Percentiles rank a stretch among this genome's conserved stretches.
Evolutionary conservation across 2,113 vertebrate species (phyloP).

Genomic region (Plecotus auritus): DNA sequence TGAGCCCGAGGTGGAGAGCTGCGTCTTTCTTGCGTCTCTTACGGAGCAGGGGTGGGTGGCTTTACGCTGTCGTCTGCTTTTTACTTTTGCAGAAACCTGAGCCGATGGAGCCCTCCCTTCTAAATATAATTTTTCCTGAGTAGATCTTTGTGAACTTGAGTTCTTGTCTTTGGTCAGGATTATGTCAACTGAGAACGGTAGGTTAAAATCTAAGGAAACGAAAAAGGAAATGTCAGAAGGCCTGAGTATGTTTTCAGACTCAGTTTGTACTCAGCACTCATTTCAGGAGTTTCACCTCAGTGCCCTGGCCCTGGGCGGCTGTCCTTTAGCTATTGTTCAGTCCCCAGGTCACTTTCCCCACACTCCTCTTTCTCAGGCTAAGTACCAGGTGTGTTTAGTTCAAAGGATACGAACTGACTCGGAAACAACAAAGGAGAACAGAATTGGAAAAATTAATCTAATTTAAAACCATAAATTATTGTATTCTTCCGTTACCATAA

Average conservation of each 20-base stretch:
- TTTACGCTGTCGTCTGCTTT: constrained; percentile 82
- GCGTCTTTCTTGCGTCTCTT: constrained; percentile 90
- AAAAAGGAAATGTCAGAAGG: constrained; percentile 55
- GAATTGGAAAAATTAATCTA: background rate
- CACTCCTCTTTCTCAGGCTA: background rate
- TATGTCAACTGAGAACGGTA: constrained; percentile 84
- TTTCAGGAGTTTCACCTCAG: background rate
- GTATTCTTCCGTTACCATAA: background rate
- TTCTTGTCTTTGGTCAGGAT: constrained; percentile 86
- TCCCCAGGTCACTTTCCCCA: background rate
- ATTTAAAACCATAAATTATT: background rate
- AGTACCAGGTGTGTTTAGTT: background rate
- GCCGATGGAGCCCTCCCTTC: constrained; percentile 74
- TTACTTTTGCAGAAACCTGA: constrained; percentile 78
- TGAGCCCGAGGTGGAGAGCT: constrained; percentile 94
- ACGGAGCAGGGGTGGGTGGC: constrained; percentile 89
- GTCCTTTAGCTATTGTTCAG: background rate
- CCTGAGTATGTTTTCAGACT: background rate
- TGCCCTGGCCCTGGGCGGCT: background rate
- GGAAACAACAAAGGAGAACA: constrained; percentile 13
- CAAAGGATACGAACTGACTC: background rate
- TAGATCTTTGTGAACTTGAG: constrained; percentile 79
- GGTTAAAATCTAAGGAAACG: constrained; percentile 86
- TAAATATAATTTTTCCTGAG: constrained; percentile 85
- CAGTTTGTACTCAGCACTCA: background rate